phyloP scores from a whole-genome alignment of 2,888 invertebrate genomes.

The Drosophila niveifrons region DNA sequence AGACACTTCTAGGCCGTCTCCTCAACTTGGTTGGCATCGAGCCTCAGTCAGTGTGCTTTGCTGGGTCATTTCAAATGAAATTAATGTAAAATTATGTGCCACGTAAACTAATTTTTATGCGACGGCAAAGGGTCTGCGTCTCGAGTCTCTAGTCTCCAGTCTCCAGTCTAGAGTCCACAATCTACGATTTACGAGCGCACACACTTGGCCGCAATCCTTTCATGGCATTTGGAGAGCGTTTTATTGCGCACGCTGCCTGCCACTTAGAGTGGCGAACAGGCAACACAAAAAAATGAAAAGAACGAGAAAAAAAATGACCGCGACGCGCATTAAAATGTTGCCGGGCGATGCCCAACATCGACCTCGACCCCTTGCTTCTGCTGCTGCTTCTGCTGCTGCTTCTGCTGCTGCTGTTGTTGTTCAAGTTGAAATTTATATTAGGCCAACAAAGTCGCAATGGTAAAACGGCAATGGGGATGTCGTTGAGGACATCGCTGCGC shows the following conservation, averaged over 20 bases:
- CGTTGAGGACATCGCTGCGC: conserved; percentile 55
- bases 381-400: background rate
- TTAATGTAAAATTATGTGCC: conserved; percentile 77
- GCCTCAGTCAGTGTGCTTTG: background rate
- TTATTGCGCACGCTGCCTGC: conserved; percentile 70
- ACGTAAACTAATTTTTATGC: conserved; percentile 76
- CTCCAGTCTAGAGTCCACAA: conserved; percentile 4
- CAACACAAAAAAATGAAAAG: conserved; percentile 11
- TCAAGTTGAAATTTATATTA: conserved; percentile 78
- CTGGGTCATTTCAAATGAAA: conserved; percentile 60
- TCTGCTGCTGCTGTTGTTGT: conserved; percentile 40
- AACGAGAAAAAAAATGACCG: conserved; percentile 40
- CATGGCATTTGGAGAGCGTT: conserved; percentile 69
- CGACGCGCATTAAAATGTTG: conserved; percentile 73
- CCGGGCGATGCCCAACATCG: conserved; percentile 45
- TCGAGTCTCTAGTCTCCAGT: background rate
- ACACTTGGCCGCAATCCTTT: conserved; percentile 73
- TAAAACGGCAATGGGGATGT: conserved; percentile 22
- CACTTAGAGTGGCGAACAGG: conserved; percentile 49
- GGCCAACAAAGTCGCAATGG: conserved; percentile 71
- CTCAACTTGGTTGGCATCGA: conserved; percentile 5
- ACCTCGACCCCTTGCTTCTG: conserved; percentile 8
- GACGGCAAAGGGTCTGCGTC: conserved; percentile 17
- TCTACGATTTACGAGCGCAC: conserved; percentile 70
- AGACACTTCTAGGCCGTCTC: conserved; percentile 3